Percentiles rank a stretch among this genome's conserved stretches.
Conservation (phyloP, 2,113 vertebrate genomes). For the Phodopus roborovskii region DNA sequence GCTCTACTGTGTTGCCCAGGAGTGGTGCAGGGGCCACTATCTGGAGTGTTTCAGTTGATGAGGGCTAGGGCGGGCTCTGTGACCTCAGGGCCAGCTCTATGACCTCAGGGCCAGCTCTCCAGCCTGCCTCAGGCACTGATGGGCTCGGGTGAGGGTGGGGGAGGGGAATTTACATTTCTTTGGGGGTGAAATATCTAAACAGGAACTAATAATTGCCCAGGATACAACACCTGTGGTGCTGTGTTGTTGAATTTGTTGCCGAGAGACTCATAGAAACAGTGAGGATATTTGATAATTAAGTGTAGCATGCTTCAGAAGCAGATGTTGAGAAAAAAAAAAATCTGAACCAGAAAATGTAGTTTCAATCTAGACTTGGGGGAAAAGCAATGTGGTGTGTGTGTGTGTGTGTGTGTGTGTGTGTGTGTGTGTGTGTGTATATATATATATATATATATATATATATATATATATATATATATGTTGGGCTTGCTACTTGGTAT, state of each 20-base stretch:
- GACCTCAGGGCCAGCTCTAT: too few species aligned
- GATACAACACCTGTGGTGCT: not conserved
- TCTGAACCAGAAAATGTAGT: not conserved
- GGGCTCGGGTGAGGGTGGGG: too few species aligned
- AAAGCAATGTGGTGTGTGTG: not conserved
- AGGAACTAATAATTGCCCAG: not conserved
- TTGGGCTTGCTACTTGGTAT: not conserved
- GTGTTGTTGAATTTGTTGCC: not conserved
- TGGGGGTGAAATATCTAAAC: not conserved
- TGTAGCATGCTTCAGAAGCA: not conserved
- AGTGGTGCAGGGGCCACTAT: not conserved
- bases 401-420: too few species aligned
- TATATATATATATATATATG: too few species aligned
- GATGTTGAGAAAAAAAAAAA: not conserved
- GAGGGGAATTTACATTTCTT: not conserved
- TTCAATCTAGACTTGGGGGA: not conserved
- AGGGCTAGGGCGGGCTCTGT: not conserved
- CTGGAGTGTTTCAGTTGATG: not conserved
- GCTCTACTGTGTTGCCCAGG: not conserved
- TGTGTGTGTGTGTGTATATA: too few species aligned
- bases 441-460: too few species aligned
- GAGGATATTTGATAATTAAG: not conserved
- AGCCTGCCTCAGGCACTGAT: not conserved
- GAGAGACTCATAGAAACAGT: not conserved
- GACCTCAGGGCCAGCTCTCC: too few species aligned